Conservation (phyloP, 1,140 invertebrate species). For the Ceratina australensis region DNA sequence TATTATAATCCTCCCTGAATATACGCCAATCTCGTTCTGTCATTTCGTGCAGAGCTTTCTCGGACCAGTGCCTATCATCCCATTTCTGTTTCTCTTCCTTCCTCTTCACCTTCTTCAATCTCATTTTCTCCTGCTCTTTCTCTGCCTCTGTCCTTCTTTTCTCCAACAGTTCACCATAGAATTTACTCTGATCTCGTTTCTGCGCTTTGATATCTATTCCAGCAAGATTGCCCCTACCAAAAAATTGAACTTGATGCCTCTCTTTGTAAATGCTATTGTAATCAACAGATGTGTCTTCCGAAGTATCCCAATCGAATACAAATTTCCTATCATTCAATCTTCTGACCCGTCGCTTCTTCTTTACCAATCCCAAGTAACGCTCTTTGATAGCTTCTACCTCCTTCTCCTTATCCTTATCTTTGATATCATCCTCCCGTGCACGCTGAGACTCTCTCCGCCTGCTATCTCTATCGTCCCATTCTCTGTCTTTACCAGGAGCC, state of each 20-base stretch:
- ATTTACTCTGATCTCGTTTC: conserved; percentile 98
- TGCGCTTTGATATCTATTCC: conserved; percentile 98
- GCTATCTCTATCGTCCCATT: conserved; percentile 75
- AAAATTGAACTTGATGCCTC: conserved; percentile 97
- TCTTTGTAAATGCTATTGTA: conserved; percentile 99
- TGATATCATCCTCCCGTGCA: conserved; percentile 80
- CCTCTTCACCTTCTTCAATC: conserved; percentile 95
- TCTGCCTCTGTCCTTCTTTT: conserved; percentile 97
- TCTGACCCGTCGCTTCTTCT: conserved; percentile 95
- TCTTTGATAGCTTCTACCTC: conserved; percentile 96
- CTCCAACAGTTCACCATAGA: conserved; percentile 98
- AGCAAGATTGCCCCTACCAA: conserved; percentile 97
- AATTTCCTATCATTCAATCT: conserved; percentile 99
- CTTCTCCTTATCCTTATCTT: conserved; percentile 93
- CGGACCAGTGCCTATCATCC: conserved; percentile 99
- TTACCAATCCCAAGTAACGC: conserved; percentile 95
- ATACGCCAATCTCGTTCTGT: conserved; percentile 99
- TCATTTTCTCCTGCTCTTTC: conserved; percentile 97
- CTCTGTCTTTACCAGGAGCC: conserved; percentile 65
- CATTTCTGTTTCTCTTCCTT: conserved; percentile 99
- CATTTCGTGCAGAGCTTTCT: conserved; percentile 97
- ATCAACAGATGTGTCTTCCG: conserved; percentile 98
- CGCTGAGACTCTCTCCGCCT: conserved; percentile 73
- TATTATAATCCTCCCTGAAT: conserved; percentile 99
- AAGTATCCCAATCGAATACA: conserved; percentile 99